These are phyloP conservation scores for Pemphredon lugubris DNA, from an alignment of 2,888 invertebrate species.

Conservation along the genomic window DNA sequence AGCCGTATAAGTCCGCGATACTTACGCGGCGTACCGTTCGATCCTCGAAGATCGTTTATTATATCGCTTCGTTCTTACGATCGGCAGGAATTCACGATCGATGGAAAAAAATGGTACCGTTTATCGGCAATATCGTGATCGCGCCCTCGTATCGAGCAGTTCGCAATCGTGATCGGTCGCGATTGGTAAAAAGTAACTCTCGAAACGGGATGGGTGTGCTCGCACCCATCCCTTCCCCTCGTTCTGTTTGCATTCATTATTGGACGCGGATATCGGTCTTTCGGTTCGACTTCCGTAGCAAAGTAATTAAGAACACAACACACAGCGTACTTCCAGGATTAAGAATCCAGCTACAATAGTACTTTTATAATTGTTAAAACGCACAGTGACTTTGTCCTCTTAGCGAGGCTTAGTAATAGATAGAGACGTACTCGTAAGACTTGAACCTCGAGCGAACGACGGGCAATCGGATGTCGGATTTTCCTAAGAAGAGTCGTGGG, in stretches of 20 bases:
- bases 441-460: slow-evolving; percentile 24
- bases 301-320: slow-evolving; percentile 33
- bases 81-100: neutral
- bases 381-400: slow-evolving; percentile 38
- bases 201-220: too few relatives aligned
- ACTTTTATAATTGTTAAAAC: slow-evolving; percentile 40
- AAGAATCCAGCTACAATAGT: slow-evolving; percentile 64
- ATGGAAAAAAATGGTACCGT: slow-evolving; percentile 3
- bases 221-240: slow-evolving; percentile 3
- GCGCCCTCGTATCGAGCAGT: slow-evolving; percentile 19
- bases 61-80: neutral
- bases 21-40: too few relatives aligned
- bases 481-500: too few relatives aligned
- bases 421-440: slow-evolving; percentile 20
- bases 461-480: slow-evolving; percentile 18
- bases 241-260: too few relatives aligned
- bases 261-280: slow-evolving; percentile 5
- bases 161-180: slow-evolving; percentile 6
- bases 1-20: too few relatives aligned
- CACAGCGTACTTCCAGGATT: slow-evolving; percentile 70
- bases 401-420: slow-evolving; percentile 13
- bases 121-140: slow-evolving; percentile 8
- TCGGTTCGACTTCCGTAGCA: neutral
- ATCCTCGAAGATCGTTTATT: too few relatives aligned
- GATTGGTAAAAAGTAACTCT: slow-evolving; percentile 19